Evolutionary conservation across 2,797 vertebrate species (phyloP).

Genomic region (Pitangus sulphuratus): DNA sequence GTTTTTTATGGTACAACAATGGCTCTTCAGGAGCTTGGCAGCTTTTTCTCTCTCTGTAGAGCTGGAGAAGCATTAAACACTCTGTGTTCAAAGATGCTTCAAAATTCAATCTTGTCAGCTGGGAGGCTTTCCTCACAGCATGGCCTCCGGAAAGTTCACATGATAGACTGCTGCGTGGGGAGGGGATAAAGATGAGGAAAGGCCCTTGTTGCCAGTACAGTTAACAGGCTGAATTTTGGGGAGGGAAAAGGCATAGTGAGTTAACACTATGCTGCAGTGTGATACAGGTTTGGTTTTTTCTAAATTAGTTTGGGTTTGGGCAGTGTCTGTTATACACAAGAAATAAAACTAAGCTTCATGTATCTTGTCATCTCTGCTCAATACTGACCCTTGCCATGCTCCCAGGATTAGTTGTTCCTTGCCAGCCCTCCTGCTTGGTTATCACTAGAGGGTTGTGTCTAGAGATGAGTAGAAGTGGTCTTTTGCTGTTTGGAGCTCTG

Average conservation of each 20-base stretch:
- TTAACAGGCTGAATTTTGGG: not conserved
- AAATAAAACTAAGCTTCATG: not conserved
- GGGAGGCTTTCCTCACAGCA: not conserved
- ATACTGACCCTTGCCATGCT: not conserved
- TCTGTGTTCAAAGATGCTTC: constrained; percentile 33
- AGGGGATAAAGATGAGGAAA: not conserved
- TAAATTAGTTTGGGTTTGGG: not conserved
- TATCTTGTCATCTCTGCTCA: not conserved
- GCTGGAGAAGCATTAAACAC: not conserved
- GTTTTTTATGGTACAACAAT: constrained; percentile 12
- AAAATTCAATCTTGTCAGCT: not conserved
- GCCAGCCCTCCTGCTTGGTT: not conserved
- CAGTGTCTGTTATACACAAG: not conserved
- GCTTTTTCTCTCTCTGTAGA: not conserved
- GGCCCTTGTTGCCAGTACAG: not conserved
- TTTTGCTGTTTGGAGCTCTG: not conserved
- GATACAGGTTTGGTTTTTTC: not conserved
- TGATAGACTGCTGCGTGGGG: not conserved
- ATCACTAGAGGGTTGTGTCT: not conserved
- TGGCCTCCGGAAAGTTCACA: not conserved
- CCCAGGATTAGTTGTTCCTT: not conserved
- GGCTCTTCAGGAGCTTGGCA: constrained; percentile 31
- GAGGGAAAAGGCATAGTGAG: not conserved
- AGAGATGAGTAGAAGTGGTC: not conserved
- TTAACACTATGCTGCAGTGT: not conserved